phyloP scores from a whole-genome alignment of 2,113 vertebrate species.

The Hyla sarda region DNA sequence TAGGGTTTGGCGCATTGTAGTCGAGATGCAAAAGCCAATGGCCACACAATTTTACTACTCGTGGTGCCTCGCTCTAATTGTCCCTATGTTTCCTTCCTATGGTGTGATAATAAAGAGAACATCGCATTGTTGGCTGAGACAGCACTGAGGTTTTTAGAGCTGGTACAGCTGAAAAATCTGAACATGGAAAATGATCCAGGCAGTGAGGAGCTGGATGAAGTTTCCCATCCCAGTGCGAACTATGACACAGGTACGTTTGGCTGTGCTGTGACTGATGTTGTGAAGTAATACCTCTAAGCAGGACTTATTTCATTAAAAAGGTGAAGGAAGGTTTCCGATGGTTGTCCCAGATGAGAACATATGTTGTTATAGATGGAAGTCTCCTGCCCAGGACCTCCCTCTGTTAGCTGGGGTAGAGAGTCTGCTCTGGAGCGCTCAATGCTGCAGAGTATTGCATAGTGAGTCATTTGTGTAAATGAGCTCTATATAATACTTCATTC shows the following conservation, averaged over 20 bases:
- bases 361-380: not conserved
- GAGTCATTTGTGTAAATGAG: not conserved
- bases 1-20: too few species aligned
- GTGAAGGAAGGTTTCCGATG: not conserved
- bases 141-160: constrained; percentile 92
- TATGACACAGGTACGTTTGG: constrained; percentile 88
- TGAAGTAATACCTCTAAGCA: too few species aligned
- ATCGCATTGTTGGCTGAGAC: constrained; percentile 96
- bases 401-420: too few species aligned
- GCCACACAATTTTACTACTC: too few species aligned
- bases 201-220: constrained; percentile 89
- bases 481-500: too few species aligned
- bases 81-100: not conserved
- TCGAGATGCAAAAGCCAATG: too few species aligned
- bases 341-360: not conserved
- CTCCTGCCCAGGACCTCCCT: too few species aligned
- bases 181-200: constrained; percentile 89
- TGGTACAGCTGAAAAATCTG: constrained; percentile 95
- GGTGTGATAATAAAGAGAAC: constrained; percentile 80
- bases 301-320: too few species aligned
- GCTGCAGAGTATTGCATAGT: not conserved
- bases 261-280: not conserved
- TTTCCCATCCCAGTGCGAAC: constrained; percentile 88
- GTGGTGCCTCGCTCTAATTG: not conserved
- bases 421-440: not conserved